A percentile compares a stretch with the other conserved stretches of the same genome.
Evolutionary conservation across 2,888 invertebrate species (phyloP).

Genomic region (Clitarchus hookeri): DNA sequence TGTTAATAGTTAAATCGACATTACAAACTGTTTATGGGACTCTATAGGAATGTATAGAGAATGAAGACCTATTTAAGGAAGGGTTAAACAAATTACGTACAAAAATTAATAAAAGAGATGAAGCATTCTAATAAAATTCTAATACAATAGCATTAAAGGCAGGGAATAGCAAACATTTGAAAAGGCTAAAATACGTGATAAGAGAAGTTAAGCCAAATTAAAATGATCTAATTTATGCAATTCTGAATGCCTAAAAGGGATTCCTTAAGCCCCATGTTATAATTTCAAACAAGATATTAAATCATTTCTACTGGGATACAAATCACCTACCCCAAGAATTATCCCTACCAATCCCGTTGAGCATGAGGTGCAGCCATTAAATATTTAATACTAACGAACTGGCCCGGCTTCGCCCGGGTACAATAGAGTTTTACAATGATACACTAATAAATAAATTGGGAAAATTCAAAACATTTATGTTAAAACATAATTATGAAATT

Average conservation of each 20-base stretch:
- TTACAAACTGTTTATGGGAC: too few relatives aligned
- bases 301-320: background rate
- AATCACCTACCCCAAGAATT: background rate
- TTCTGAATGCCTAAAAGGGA: constrained; percentile 10
- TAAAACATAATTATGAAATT: too few relatives aligned
- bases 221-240: background rate
- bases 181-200: background rate
- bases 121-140: background rate
- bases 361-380: background rate
- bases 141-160: background rate
- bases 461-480: too few relatives aligned
- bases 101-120: too few relatives aligned
- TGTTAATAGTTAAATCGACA: too few relatives aligned
- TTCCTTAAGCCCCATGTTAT: background rate
- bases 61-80: too few relatives aligned
- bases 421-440: too few relatives aligned
- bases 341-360: background rate
- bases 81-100: too few relatives aligned
- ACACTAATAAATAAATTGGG: too few relatives aligned
- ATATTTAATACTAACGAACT: background rate
- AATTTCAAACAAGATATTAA: too few relatives aligned
- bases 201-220: background rate
- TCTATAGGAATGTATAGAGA: too few relatives aligned
- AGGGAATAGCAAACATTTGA: background rate
- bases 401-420: too few relatives aligned